A percentile compares a stretch with the other conserved stretches of the same genome.
Conservation (phyloP, 2,888 invertebrate genomes). For the Encarsia formosa region DNA sequence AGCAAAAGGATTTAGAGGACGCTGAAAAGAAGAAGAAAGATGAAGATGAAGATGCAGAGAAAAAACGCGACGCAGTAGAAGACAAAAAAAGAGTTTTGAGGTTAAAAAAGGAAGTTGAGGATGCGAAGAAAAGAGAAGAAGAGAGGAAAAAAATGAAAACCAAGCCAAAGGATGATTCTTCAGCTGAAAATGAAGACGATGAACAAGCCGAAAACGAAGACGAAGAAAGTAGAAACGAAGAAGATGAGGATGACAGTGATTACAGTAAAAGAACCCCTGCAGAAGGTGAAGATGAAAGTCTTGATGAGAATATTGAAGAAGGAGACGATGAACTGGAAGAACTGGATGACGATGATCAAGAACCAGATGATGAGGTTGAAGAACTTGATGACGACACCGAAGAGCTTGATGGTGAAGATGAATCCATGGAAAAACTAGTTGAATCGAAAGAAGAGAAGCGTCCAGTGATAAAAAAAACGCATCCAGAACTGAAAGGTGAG, state of each 20-base stretch:
- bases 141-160: conserved; percentile 15
- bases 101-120: conserved; percentile 15
- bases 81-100: conserved; percentile 10
- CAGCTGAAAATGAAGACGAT: conserved; percentile 15
- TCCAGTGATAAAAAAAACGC: conserved; percentile 14
- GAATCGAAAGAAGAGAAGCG: too few relatives aligned
- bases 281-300: too few relatives aligned
- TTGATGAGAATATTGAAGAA: conserved; percentile 34
- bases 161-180: conserved; percentile 28
- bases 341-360: conserved; percentile 31
- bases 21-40: neutral
- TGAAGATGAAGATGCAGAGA: conserved; percentile 12
- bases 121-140: conserved; percentile 6
- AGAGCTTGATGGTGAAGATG: conserved; percentile 25
- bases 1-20: neutral
- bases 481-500: too few relatives aligned
- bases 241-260: conserved; percentile 24
- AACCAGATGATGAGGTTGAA: conserved; percentile 21
- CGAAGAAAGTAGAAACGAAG: conserved; percentile 28
- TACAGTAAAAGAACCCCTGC: too few relatives aligned
- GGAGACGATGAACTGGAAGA: conserved; percentile 15
- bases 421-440: conserved; percentile 31
- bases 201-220: conserved; percentile 28
- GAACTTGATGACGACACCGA: conserved; percentile 29
- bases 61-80: conserved; percentile 8